Conservation (phyloP, 2,888 invertebrate species). For the Caenorhabditis becei region DNA sequence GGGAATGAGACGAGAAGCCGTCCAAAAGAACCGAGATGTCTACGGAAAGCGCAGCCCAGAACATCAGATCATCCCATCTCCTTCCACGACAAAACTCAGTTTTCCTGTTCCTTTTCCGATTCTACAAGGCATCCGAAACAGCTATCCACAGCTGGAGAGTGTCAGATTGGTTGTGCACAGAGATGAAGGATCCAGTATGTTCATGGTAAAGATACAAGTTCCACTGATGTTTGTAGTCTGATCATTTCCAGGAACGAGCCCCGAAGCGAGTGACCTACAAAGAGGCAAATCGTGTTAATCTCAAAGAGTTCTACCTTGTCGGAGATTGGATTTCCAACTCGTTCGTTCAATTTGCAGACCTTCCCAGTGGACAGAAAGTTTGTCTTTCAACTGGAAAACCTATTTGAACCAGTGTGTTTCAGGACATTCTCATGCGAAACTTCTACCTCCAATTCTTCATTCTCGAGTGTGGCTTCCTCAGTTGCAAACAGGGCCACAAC, state of each 20-base stretch:
- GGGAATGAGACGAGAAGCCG: constrained; percentile 75
- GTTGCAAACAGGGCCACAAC: constrained; percentile 29
- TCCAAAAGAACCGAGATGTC: constrained; percentile 62
- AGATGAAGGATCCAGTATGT: constrained; percentile 21
- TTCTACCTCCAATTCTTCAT: constrained; percentile 66
- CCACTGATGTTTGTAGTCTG: neutral
- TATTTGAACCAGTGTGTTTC: neutral
- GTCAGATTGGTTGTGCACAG: constrained; percentile 27
- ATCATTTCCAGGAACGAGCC: constrained; percentile 25
- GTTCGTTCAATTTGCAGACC: constrained; percentile 48
- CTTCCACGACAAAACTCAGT: neutral
- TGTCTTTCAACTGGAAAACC: neutral
- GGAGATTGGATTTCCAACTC: constrained; percentile 61
- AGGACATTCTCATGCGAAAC: constrained; percentile 58
- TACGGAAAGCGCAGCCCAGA: constrained; percentile 51
- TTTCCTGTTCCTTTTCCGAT: constrained; percentile 20
- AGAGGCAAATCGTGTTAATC: constrained; percentile 59
- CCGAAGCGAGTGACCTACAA: constrained; percentile 61
- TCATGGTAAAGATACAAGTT: constrained; percentile 4
- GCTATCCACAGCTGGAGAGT: constrained; percentile 40
- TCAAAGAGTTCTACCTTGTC: constrained; percentile 55
- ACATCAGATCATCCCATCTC: neutral
- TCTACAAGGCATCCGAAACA: constrained; percentile 12
- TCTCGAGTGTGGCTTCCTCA: constrained; percentile 63
- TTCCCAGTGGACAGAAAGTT: constrained; percentile 58